These are phyloP conservation scores for Acleris holmiana DNA, from an alignment of 2,888 invertebrate genomes.

Conservation along the genomic window DNA sequence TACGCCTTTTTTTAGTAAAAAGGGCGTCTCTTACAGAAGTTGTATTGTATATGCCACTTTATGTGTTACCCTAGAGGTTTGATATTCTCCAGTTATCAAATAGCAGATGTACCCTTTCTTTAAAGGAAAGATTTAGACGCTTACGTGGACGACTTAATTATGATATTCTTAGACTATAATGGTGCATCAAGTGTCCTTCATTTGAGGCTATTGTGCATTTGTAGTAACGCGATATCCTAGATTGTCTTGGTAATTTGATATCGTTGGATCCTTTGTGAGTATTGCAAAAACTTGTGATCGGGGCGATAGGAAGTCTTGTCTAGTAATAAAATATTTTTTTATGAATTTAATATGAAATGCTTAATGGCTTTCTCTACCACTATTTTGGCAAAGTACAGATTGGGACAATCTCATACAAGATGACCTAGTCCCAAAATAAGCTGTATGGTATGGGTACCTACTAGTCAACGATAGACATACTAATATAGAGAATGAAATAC, in stretches of 20 bases:
- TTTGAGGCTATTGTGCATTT: conserved; percentile 6
- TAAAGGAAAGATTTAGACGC: conserved; percentile 20
- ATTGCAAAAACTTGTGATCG: conserved; percentile 2
- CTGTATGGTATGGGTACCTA: no score
- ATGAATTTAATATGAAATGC: neutral
- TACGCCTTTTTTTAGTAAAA: neutral
- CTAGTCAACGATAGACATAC: no score
- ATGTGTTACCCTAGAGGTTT: no score
- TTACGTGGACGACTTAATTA: conserved; percentile 42
- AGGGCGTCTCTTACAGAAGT: no score
- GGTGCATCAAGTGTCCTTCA: conserved; percentile 14
- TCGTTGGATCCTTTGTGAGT: conserved; percentile 2
- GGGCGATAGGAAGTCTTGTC: neutral
- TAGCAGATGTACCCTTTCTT: conserved; percentile 21
- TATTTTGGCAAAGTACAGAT: no score
- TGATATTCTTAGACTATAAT: conserved; percentile 24
- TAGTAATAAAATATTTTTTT: neutral
- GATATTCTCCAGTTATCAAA: no score
- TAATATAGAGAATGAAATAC: no score
- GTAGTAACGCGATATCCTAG: conserved; percentile 7
- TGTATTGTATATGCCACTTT: no score
- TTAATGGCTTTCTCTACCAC: no score
- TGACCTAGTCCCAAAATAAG: no score
- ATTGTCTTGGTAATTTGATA: conserved; percentile 22
- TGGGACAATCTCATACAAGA: no score